Evolutionary conservation across 2,797 vertebrate genomes (phyloP).

Genomic region (Catamblyrhynchus diadema): DNA sequence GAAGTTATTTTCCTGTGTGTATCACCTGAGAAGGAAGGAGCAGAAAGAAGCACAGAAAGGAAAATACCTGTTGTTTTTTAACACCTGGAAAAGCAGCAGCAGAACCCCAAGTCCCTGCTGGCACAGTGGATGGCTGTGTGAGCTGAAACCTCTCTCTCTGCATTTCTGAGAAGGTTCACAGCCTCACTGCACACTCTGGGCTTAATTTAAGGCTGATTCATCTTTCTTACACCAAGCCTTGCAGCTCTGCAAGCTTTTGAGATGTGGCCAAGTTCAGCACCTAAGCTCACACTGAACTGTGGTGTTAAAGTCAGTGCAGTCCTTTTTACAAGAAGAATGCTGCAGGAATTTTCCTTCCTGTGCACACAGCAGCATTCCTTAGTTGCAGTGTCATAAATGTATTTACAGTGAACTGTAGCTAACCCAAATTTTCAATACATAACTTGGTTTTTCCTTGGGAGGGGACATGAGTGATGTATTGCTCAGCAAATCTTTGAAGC

Average conservation of each 20-base stretch:
- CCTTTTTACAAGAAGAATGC: neutral
- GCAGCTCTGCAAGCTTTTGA: neutral
- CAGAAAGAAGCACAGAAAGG: neutral
- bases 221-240: neutral
- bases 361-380: neutral
- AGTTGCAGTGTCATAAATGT: neutral
- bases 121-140: accelerated
- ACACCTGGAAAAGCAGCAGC: neutral
- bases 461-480: neutral
- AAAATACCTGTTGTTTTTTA: neutral
- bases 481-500: neutral
- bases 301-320: neutral
- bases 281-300: neutral
- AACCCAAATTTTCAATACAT: neutral
- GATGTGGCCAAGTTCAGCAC: neutral
- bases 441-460: neutral
- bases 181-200: neutral
- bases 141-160: neutral
- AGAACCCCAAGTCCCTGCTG: neutral
- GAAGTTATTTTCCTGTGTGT: neutral
- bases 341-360: neutral
- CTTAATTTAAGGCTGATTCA: neutral
- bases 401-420: neutral
- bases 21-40: neutral
- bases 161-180: neutral